phyloP scores from a whole-genome alignment of 2,888 invertebrate genomes.

The Euspilapteryx auroguttella region DNA sequence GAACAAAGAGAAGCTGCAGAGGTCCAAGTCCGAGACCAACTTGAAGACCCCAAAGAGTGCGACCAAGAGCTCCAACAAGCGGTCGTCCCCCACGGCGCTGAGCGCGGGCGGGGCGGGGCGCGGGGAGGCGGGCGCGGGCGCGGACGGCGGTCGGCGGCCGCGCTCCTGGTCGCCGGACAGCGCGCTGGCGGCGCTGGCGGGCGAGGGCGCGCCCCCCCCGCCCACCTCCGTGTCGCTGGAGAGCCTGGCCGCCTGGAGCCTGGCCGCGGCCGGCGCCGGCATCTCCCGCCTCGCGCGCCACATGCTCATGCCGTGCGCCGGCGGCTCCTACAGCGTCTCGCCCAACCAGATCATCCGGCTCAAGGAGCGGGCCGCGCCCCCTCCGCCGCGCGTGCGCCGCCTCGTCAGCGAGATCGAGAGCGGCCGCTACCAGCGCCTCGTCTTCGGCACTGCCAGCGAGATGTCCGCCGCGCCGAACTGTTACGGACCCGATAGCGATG shows the following conservation, averaged over 20 bases:
- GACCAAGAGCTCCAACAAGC: constrained; percentile 32
- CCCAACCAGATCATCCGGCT: constrained; percentile 88
- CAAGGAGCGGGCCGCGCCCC: constrained; percentile 65
- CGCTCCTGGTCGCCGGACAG: constrained; percentile 78
- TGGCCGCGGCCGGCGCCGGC: no score
- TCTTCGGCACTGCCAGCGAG: constrained; percentile 11
- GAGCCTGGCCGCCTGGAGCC: constrained; percentile 65
- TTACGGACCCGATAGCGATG: no score
- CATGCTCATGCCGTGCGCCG: constrained; percentile 82
- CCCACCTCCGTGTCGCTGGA: constrained; percentile 71
- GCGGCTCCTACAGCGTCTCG: constrained; percentile 87
- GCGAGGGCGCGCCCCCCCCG: constrained; percentile 57
- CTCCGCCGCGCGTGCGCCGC: constrained; percentile 67
- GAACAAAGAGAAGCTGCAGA: constrained; percentile 88
- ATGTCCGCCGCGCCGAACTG: no score
- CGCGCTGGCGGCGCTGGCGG: constrained; percentile 61
- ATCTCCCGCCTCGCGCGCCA: constrained; percentile 68
- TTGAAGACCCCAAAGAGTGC: constrained; percentile 70
- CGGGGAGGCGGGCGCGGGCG: constrained; percentile 38
- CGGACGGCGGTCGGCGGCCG: constrained; percentile 53
- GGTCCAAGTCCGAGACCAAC: constrained; percentile 92
- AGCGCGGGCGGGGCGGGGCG: constrained; percentile 62
- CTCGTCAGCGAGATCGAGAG: constrained; percentile 74
- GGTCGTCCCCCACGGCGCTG: no score
- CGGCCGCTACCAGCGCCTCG: constrained; percentile 9